A percentile compares a stretch with the other conserved stretches of the same genome.
Conservation (phyloP, 2,888 invertebrate genomes). For the Scaptomyza cyrtandrae region DNA sequence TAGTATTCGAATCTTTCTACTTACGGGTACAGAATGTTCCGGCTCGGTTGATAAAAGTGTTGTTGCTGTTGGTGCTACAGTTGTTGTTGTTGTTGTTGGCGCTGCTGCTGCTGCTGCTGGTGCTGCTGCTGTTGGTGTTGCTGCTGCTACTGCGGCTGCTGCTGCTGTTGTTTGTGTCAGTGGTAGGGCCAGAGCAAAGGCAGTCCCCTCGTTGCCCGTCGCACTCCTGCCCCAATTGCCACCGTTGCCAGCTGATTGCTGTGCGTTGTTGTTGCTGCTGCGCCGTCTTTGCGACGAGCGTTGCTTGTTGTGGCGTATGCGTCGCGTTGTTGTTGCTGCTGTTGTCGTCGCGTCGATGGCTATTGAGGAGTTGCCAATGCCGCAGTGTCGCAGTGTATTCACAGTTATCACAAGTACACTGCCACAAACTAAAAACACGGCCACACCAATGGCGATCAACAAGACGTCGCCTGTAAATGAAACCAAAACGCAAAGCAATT, state of each 20-base stretch:
- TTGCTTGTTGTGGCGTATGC: slow-evolving; percentile 63
- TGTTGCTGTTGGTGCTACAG: slow-evolving; percentile 58
- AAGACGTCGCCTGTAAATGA: slow-evolving; percentile 74
- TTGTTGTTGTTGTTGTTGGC: slow-evolving; percentile 60
- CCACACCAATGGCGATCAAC: slow-evolving; percentile 80
- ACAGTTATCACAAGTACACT: slow-evolving; percentile 79
- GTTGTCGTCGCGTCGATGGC: slow-evolving; percentile 50
- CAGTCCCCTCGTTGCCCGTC: slow-evolving; percentile 54
- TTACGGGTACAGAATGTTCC: slow-evolving; percentile 85
- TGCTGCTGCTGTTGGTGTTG: slow-evolving; percentile 23
- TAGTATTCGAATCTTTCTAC: slow-evolving; percentile 48
- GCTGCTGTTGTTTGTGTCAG: slow-evolving; percentile 76
- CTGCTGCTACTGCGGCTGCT: slow-evolving; percentile 24
- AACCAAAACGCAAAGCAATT: no score
- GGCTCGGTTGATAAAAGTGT: slow-evolving; percentile 84
- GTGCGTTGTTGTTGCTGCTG: slow-evolving; percentile 39
- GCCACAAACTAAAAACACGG: slow-evolving; percentile 80
- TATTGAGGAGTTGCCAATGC: slow-evolving; percentile 55
- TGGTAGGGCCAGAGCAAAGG: slow-evolving; percentile 84
- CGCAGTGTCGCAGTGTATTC: slow-evolving; percentile 72
- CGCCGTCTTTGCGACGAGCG: slow-evolving; percentile 70
- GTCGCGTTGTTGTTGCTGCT: slow-evolving; percentile 55
- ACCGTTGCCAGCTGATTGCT: slow-evolving; percentile 28
- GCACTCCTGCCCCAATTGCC: slow-evolving; percentile 48
- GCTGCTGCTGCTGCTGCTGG: slow-evolving; percentile 24